phyloP scores from a whole-genome alignment of 1,140 invertebrate genomes.

The Grapholita molesta region DNA sequence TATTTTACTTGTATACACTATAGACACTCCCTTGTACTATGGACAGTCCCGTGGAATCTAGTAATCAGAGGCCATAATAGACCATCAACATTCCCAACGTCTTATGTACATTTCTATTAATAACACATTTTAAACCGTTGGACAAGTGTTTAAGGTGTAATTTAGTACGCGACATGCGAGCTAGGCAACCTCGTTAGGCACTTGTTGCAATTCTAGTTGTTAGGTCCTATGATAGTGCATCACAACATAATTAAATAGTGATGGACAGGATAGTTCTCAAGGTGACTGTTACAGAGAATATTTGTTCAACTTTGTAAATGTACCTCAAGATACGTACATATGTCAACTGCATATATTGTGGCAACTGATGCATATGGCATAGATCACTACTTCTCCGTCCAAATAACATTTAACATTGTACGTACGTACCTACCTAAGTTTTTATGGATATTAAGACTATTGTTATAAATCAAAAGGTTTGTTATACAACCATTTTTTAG shows the following conservation, averaged over 20 bases:
- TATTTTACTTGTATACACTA: too few relatives aligned
- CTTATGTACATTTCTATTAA: neutral
- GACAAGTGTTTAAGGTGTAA: neutral
- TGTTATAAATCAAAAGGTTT: too few relatives aligned
- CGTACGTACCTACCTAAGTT: too few relatives aligned
- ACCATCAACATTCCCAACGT: neutral
- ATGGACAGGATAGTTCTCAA: constrained; percentile 13
- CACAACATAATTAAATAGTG: constrained; percentile 7
- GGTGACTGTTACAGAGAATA: neutral
- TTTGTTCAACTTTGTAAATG: neutral
- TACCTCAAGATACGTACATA: neutral
- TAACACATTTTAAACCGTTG: neutral
- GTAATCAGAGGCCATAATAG: constrained; percentile 1
- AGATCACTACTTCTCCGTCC: too few relatives aligned
- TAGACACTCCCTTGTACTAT: too few relatives aligned
- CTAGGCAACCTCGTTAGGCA: constrained; percentile 4
- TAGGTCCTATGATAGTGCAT: constrained; percentile 10
- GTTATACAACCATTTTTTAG: too few relatives aligned
- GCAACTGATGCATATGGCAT: too few relatives aligned
- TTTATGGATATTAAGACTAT: too few relatives aligned
- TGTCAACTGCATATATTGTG: neutral
- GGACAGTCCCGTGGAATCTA: neutral
- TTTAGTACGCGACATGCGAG: neutral
- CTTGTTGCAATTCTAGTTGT: constrained; percentile 14
- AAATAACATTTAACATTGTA: too few relatives aligned